A percentile compares a stretch with the other conserved stretches of the same genome.
Conservation (phyloP, 2,888 invertebrate genomes). For the Aquatica leii region DNA sequence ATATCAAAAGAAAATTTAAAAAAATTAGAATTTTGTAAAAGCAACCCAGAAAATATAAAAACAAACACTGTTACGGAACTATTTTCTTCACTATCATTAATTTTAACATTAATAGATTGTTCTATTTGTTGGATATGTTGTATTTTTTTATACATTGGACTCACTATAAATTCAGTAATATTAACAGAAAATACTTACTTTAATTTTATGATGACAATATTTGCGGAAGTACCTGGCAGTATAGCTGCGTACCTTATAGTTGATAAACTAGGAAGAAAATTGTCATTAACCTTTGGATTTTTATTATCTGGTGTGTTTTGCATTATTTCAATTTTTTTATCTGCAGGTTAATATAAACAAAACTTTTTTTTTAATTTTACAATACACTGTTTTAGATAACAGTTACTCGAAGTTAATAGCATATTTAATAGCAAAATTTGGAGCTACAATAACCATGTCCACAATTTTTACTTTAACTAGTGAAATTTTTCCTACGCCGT, state of each 20-base stretch:
- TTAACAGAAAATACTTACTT: conserved; percentile 78
- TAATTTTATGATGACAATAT: conserved; percentile 75
- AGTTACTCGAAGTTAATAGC: too few species aligned
- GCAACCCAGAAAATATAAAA: background rate
- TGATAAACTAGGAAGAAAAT: conserved; percentile 71
- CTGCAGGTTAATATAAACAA: conserved; percentile 60
- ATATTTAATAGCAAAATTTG: conserved; percentile 71
- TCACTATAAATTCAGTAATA: conserved; percentile 79
- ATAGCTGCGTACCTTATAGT: conserved; percentile 69
- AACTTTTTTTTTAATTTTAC: too few species aligned
- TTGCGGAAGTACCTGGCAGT: conserved; percentile 79
- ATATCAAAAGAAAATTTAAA: conserved; percentile 54
- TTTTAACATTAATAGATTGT: conserved; percentile 67
- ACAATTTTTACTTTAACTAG: conserved; percentile 73
- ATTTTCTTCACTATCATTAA: conserved; percentile 65
- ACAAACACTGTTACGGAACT: conserved; percentile 55
- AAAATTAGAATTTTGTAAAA: conserved; percentile 41
- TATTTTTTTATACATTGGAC: conserved; percentile 81
- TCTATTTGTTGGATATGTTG: conserved; percentile 82
- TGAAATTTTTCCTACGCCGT: conserved; percentile 73
- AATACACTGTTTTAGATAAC: too few species aligned
- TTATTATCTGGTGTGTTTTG: conserved; percentile 70
- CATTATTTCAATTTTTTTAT: conserved; percentile 67
- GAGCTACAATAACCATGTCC: conserved; percentile 71
- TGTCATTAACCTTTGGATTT: conserved; percentile 69